Base-by-base conservation (phyloP, 92 coral and sea anemone genomes). In the Plumapathes pennacea region DNA sequence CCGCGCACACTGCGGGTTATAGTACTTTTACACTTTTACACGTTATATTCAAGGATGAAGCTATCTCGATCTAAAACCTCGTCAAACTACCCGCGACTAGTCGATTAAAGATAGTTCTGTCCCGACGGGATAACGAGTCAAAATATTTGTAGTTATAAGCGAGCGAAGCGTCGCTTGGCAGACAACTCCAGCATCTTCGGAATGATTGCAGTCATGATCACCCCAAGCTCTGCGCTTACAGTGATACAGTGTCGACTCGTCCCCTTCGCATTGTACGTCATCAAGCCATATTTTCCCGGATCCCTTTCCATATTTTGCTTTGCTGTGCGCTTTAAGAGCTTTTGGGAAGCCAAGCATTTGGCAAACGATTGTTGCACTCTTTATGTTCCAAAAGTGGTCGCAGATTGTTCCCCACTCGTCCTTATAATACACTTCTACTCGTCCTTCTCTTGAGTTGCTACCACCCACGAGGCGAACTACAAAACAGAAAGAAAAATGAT, bases 381-480 rank as follows among this genome's bases (percentile, higher is more conserved):
- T 7, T 47, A 57, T 25, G 17, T 22, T 53, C 77, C 77, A 69
- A 8, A 5, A 20, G 32, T 56, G 34, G 32, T 17, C 58, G 38
- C 77, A 69, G 38, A 69, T 69, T 5, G 77, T 69, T 19, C 77
- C 77, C 77, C 77, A 69, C 36, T 56, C 39, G 4, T 43, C 55
- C 6, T 69, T 54, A 22, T 51, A 62, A 22, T 31, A 52, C 0
- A 69, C 48, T 34, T 69, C 77, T 1, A 69, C 67, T 4, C 77
- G 55, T 10, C 77, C 77, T 37, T 57, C 42, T 28, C 23, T 0
- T 2, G 43, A 37, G 23, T 29, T 45, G 6, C 46, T 41, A 42
- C 41, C 14, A 5, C 67, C 77, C 12, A 33, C 67, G 4, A 69
- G 55, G 1, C 77, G 65, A 0, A 69, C 31, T 15, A 21, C 69